Evolutionary conservation across 1,140 invertebrate species (phyloP), one percentile per base, ranked within the genome.

Genomic region (Hycleus cichorii): DNA sequence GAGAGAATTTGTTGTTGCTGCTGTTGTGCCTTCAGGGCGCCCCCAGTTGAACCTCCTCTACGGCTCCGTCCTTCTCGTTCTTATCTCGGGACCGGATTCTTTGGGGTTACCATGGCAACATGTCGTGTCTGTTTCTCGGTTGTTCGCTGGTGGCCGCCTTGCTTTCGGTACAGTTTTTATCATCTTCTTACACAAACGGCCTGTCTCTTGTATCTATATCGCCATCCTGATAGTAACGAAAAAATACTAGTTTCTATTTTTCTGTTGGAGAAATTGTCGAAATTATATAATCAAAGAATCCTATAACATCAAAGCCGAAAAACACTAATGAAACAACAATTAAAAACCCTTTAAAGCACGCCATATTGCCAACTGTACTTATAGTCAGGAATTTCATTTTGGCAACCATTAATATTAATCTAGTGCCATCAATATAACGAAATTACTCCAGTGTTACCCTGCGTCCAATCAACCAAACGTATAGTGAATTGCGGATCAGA

Each of bases 361-460:
- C 57, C 60, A 62, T 59, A 49, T 62, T 62, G 57, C 57, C 46
- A 62, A 59, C 60, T 54, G 60, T 60, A 64, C 58, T 61, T 58
- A 32, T 32, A 61, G 59, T 52, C 55, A 58, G 67, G 67, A 69
- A 69, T 69, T 69, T 69, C 65, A 69, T 69, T 69, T 67, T 59
- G 61, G 60, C 50, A 59, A 65, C 65, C 67, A 69, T 69, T 69
- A 69, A 69, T 69, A 69, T 69, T 67, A 64, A 69, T 69, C 67
- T 64, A 64, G 63, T 65, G 55, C 64, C 65, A 69, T 67, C 65
- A 67, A 69, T 67, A 67, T 67, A 64, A 64, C 63, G 52, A 67
- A 64, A 67, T 67, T 67, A 64, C 63, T 61, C 48, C 55, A 59
- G 7, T 59, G 61, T 60, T 57, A 58, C 53, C 54, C 49, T 27